Evolutionary conservation across 2,888 invertebrate species (phyloP).

Genomic region (Lochmaea crataegi): DNA sequence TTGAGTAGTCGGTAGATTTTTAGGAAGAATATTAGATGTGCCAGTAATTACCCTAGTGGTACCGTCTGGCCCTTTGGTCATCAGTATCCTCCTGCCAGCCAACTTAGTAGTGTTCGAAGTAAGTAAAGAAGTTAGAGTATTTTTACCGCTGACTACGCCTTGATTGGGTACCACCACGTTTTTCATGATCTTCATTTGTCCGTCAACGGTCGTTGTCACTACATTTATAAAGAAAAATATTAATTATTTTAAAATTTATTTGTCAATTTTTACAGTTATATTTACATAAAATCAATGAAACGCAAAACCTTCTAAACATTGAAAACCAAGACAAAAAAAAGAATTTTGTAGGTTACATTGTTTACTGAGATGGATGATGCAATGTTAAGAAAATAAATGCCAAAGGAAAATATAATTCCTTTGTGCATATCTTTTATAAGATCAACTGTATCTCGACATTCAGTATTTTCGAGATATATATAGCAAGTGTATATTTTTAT

Average conservation of each 20-base stretch:
- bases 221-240: conserved; percentile 1
- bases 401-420: too few relatives aligned
- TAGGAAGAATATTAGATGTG: conserved; percentile 70
- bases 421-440: too few relatives aligned
- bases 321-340: too few relatives aligned
- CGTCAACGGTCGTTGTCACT: conserved; percentile 65
- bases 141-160: conserved; percentile 69
- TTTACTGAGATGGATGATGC: too few relatives aligned
- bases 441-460: too few relatives aligned
- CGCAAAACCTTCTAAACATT: too few relatives aligned
- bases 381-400: too few relatives aligned
- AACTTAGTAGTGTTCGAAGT: conserved; percentile 75
- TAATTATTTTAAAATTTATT: neutral
- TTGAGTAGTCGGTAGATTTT: conserved; percentile 60
- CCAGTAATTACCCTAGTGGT: conserved; percentile 73
- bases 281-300: neutral
- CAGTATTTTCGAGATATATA: too few relatives aligned
- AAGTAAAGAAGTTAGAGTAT: conserved; percentile 75
- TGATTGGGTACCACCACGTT: conserved; percentile 72
- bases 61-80: conserved; percentile 81
- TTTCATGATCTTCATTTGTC: conserved; percentile 74
- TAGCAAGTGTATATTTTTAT: too few relatives aligned
- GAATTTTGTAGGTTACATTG: too few relatives aligned
- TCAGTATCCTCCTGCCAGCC: conserved; percentile 76
- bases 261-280: neutral